Evolutionary conservation across 2,113 vertebrate species (phyloP), one percentile per base, ranked within the genome.

Genomic region (Microtus montanus): DNA sequence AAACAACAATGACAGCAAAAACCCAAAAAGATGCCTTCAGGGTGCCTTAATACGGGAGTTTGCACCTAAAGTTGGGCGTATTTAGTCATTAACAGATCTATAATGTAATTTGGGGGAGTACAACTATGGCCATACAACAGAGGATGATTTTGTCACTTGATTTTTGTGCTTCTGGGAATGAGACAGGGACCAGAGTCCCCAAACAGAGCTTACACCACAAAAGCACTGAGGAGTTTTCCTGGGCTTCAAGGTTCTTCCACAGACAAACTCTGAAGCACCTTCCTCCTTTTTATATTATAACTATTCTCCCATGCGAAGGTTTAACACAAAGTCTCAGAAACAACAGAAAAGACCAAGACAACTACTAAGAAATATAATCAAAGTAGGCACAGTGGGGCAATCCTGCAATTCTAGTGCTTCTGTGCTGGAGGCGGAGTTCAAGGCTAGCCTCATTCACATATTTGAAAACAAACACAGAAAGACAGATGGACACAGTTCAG

Each of bases 121-220:
- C 35, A 66, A 5, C 3, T 17, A 24, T 9, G 44, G 4, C 7
- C 52, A 10, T 2, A 3, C 1, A 11, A 22, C 0, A 7, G 47
- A 41, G 44, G 14, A 33, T 92, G 10, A 28, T 87, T 64, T 54
- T 49, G 14, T 33, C 17, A 26, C 63, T 82, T 66, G 75, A n/a
- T 61, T 52, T 11, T 20, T 47, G 13, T 47, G 38, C 12, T 92
- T 3, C 83, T 83, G 66, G 75, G 33, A 17, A 19, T 2, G 41
- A 71, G 54, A 14, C 63, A 75, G 15, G 15, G 33, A 33, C 70
- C n/a, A 19, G 84, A n/a, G 35, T 8, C 52, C 26, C 26, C 47
- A 10, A 85, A 52, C 64, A 38, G 5, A 28, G 90, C 58, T 30
- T 71, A 61, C 5, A 54, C 14, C 17, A 20, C 35, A 82, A 61